These are phyloP conservation scores for Pampusana beccarii DNA, from an alignment of 2,113 vertebrate genomes.

Conservation along the genomic window DNA sequence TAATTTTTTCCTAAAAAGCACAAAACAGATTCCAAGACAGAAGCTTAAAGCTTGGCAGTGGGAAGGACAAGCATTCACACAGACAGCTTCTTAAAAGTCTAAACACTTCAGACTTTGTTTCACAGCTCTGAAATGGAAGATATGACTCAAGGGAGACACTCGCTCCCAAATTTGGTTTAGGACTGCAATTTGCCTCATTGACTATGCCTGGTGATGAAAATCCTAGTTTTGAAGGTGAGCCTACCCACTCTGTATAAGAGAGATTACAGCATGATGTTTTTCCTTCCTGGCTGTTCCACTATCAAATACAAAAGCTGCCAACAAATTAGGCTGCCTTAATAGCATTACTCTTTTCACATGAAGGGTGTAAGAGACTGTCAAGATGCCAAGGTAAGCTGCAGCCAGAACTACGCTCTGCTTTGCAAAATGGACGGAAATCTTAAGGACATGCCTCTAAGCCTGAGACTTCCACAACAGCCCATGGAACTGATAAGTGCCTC, in stretches of 20 bases:
- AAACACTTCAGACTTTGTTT: neutral
- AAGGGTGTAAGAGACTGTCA: constrained; percentile 14
- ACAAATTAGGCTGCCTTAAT: constrained; percentile 44
- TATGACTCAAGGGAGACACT: neutral
- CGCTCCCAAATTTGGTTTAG: constrained; percentile 2
- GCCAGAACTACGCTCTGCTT: constrained; percentile 13
- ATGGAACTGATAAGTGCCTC: neutral
- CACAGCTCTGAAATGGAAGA: neutral
- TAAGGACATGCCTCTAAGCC: constrained; percentile 9
- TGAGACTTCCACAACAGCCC: neutral
- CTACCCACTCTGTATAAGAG: neutral
- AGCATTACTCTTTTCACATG: constrained; percentile 24
- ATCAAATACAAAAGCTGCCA: constrained; percentile 48
- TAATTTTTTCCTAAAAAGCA: constrained; percentile 23
- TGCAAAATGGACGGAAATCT: neutral
- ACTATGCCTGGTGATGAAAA: neutral
- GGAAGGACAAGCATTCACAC: neutral
- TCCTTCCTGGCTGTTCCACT: neutral
- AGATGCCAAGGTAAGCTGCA: constrained; percentile 15
- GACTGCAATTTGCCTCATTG: neutral
- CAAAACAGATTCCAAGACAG: neutral
- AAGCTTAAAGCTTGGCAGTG: neutral
- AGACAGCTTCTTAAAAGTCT: neutral
- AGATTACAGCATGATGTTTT: constrained; percentile 12
- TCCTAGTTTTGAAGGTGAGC: constrained; percentile 31